Evolutionary conservation across 1,140 invertebrate genomes (phyloP).

Genomic region (Campoletis sonorensis): DNA sequence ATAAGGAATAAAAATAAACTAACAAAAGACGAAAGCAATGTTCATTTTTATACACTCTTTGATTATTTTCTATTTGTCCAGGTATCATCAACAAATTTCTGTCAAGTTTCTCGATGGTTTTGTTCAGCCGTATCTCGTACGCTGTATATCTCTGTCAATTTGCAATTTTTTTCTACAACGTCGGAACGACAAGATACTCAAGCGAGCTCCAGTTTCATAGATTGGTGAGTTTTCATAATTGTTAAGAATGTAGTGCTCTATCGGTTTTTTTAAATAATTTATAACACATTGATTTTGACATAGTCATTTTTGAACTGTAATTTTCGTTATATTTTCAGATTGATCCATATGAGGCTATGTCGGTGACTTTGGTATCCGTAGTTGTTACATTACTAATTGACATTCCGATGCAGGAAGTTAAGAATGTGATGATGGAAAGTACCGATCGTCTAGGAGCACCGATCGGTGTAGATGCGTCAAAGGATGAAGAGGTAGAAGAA

Average conservation of each 20-base stretch:
- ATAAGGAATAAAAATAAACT: too few species aligned
- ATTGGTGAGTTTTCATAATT: slow-evolving; percentile 72
- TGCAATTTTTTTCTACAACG: slow-evolving; percentile 81
- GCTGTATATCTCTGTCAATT: slow-evolving; percentile 86
- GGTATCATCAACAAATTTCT: slow-evolving; percentile 82
- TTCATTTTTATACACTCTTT: not conserved
- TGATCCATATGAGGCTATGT: slow-evolving; percentile 66
- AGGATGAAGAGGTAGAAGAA: slow-evolving; percentile 16
- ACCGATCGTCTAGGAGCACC: slow-evolving; percentile 53
- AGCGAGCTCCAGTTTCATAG: slow-evolving; percentile 77
- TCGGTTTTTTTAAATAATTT: too few species aligned
- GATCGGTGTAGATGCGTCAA: not conserved
- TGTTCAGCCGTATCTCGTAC: slow-evolving; percentile 85
- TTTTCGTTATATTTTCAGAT: slow-evolving; percentile 64
- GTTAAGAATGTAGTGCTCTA: too few species aligned
- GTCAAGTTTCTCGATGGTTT: slow-evolving; percentile 80
- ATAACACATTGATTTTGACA: too few species aligned
- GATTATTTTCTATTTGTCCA: slow-evolving; percentile 59
- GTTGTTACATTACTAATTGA: slow-evolving; percentile 77
- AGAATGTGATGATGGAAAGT: slow-evolving; percentile 72
- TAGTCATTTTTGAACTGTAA: too few species aligned
- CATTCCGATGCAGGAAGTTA: slow-evolving; percentile 78
- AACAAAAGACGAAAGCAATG: not conserved
- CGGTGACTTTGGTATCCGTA: slow-evolving; percentile 67
- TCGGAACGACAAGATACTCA: slow-evolving; percentile 77